Base-by-base conservation (phyloP, 2,113 vertebrate genomes). In the Eudyptes chrysolophus region DNA sequence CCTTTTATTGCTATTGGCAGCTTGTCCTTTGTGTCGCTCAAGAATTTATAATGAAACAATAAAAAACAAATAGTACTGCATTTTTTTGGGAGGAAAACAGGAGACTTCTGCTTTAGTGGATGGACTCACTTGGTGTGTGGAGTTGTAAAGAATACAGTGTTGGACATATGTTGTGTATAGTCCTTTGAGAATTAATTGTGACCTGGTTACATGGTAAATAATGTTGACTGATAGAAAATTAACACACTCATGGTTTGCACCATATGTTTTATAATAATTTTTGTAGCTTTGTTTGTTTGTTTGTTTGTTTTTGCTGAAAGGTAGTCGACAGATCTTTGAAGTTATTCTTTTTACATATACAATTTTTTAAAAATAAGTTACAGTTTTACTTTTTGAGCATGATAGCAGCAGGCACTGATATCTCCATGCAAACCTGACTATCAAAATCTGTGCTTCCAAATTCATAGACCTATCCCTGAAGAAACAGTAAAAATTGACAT, bases 151-250 rank as follows among this genome's bases (percentile, higher is more conserved):
- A 97, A 88, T 77, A 92, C 46, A 90, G n/a, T 88, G 84, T 84
- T 97, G 82, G 68, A 66, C 21, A 15, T 94, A 48, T 84, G 84
- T 94, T 98, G 16, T 97, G 51, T 81, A 32, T 85, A 92, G 81
- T 90, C 62, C 87, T 92, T 90, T 66, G 54, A 97, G 87, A 96
- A 98, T 97, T 97, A 96, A 94, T 98, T 98, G 94, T 97, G 96
- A 98, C 91, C 91, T 68, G 51, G 87, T 98, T 97, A 96, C 79
- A 96, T 89, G 89, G 88, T 97, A 98, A 97, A 98, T 97, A 96
- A 97, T 87, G 75, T 97, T 98, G 94, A 95, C 93, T 96, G 81
- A 97, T 94, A 97, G 88, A 97, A 98, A 98, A 97, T 97, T 98
- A 98, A 97, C 79, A 95, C 54, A 94, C 51, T 93, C 34, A 14